phyloP scores from a whole-genome alignment of 2,113 vertebrate genomes.

The Anthoscopus minutus region DNA sequence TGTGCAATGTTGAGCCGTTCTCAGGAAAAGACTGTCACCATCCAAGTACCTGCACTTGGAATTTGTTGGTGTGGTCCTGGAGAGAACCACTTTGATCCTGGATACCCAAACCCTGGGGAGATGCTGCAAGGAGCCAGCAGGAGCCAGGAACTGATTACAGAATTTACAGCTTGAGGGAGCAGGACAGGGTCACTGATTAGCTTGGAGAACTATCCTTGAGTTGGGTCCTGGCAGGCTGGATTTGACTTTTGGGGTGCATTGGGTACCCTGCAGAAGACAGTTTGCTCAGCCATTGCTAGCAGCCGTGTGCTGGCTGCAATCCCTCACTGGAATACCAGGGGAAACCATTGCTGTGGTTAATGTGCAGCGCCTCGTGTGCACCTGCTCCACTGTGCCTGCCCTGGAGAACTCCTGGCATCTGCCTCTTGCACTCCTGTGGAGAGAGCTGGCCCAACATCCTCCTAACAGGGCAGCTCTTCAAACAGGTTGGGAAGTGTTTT shows the following conservation, averaged over 20 bases:
- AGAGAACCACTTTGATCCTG: neutral
- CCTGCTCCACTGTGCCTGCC: neutral
- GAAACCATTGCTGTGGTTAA: neutral
- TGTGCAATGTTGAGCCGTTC: neutral
- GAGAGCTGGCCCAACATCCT: neutral
- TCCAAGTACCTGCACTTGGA: accelerated
- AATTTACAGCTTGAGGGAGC: accelerated
- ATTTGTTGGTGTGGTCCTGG: neutral
- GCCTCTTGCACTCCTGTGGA: accelerated
- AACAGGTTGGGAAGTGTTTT: neutral
- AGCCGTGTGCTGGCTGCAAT: neutral
- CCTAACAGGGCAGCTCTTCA: neutral
- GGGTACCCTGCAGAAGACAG: neutral
- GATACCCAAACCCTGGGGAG: neutral
- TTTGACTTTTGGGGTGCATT: neutral
- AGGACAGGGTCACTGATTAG: neutral
- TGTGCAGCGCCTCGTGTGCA: neutral
- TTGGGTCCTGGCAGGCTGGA: neutral
- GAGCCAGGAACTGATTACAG: accelerated
- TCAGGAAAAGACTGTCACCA: neutral
- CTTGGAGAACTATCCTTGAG: neutral
- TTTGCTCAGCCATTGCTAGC: neutral
- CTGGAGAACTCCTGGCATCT: neutral
- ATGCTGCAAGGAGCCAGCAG: too few relatives aligned
- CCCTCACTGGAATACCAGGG: neutral